These are phyloP conservation scores for Cromileptes altivelis DNA, from an alignment of 2,113 vertebrate genomes.

Conservation along the genomic window DNA sequence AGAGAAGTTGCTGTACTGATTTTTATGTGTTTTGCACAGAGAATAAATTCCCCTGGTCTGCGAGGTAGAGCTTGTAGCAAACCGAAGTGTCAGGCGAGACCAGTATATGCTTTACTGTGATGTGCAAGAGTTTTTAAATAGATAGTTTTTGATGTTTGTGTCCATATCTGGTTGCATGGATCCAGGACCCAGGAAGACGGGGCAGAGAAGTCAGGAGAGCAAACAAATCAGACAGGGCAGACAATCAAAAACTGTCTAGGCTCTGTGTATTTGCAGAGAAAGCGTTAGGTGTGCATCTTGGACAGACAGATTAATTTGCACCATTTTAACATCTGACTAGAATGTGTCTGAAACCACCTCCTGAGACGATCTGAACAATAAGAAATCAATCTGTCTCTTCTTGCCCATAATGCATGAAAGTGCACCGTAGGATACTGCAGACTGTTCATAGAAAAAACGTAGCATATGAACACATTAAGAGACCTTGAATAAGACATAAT, in stretches of 20 bases:
- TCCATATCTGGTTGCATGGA: too few relatives aligned
- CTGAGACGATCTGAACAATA: background rate
- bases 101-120: too few relatives aligned
- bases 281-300: too few relatives aligned
- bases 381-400: background rate
- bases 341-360: background rate
- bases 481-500: slow-evolving; percentile 19
- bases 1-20: too few relatives aligned
- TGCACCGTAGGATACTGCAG: background rate
- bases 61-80: too few relatives aligned
- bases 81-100: too few relatives aligned
- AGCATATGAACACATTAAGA: background rate
- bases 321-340: background rate
- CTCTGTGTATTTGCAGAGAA: too few relatives aligned
- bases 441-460: background rate
- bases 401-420: too few relatives aligned
- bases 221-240: background rate
- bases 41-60: too few relatives aligned
- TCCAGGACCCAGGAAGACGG: background rate
- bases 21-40: too few relatives aligned
- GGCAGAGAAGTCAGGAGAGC: background rate
- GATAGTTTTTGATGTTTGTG: too few relatives aligned
- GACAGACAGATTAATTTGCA: background rate
- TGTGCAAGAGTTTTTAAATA: too few relatives aligned
- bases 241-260: background rate